Evolutionary conservation across 2,797 vertebrate genomes (phyloP).

Genomic region (Syncerus caffer): DNA sequence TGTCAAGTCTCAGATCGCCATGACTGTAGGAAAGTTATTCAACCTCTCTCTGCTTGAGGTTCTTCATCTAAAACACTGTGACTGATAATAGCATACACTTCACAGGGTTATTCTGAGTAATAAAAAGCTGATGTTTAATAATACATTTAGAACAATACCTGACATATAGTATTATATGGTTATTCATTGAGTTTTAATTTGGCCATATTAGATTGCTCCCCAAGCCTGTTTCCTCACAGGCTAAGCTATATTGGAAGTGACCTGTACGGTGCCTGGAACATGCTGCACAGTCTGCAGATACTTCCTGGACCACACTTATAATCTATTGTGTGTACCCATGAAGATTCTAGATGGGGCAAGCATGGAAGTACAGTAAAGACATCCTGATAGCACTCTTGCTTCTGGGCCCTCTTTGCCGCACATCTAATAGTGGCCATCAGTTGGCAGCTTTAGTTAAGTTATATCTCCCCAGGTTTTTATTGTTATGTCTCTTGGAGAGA

Average conservation of each 20-base stretch:
- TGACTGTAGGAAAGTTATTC: not conserved
- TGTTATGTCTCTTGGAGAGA: not conserved
- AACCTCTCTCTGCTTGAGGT: not conserved
- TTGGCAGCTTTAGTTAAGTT: not conserved
- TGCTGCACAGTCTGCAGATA: not conserved
- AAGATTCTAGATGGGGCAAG: not conserved
- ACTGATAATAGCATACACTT: not conserved
- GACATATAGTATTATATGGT: not conserved
- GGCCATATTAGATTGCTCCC: not conserved
- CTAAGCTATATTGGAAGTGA: not conserved
- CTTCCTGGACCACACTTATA: not conserved
- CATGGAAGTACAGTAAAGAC: not conserved
- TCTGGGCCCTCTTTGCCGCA: not conserved
- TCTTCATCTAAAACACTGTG: not conserved
- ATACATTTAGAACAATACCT: not conserved
- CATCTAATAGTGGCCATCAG: not conserved
- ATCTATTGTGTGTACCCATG: not conserved
- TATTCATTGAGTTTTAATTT: conserved; percentile 13
- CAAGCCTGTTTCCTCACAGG: not conserved
- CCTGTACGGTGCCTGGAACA: not conserved
- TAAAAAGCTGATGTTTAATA: not conserved
- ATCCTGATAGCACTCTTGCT: not conserved
- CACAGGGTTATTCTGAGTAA: not conserved
- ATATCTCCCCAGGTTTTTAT: not conserved
- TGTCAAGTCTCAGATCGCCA: not conserved